These are phyloP conservation scores for Nerophis lumbriciformis DNA, from an alignment of 2,113 vertebrate species.

Conservation along the genomic window DNA sequence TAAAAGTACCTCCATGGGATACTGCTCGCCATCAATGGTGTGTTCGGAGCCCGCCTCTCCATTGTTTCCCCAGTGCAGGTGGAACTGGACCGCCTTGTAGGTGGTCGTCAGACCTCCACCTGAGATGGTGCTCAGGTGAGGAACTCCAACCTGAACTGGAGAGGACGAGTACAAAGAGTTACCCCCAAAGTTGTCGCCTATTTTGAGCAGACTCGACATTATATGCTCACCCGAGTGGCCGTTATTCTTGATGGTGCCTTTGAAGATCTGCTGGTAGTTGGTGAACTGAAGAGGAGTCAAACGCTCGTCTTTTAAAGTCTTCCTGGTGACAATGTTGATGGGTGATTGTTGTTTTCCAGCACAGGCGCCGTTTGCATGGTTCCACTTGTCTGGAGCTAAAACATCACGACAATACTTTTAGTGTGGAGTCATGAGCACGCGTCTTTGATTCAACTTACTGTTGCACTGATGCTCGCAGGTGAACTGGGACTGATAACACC, in stretches of 20 bases:
- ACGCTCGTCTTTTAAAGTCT: conserved; percentile 50
- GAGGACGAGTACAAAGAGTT: background rate
- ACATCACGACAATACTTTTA: background rate
- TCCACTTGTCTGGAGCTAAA: conserved; percentile 67
- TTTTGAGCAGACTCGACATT: no score
- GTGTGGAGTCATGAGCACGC: background rate
- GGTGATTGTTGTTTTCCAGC: conserved; percentile 61
- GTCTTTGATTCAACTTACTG: conserved; percentile 38
- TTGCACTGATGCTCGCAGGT: conserved; percentile 59
- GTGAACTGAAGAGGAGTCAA: conserved; percentile 59
- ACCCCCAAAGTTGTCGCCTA: no score
- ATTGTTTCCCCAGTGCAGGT: conserved; percentile 83
- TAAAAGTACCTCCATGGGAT: conserved; percentile 85
- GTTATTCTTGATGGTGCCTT: conserved; percentile 59
- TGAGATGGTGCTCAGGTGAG: conserved; percentile 35
- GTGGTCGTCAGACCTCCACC: conserved; percentile 63
- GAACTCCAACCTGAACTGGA: conserved; percentile 74
- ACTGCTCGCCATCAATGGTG: conserved; percentile 80
- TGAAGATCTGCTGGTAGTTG: conserved; percentile 64
- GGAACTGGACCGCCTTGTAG: conserved; percentile 83
- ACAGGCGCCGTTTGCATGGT: conserved; percentile 36
- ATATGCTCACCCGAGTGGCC: conserved; percentile 66
- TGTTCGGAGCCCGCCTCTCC: conserved; percentile 73
- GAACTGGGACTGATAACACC: conserved; percentile 73
- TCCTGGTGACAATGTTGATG: conserved; percentile 72